phyloP scores from a whole-genome alignment of 1,140 invertebrate genomes.

The Aphidius gifuensis region DNA sequence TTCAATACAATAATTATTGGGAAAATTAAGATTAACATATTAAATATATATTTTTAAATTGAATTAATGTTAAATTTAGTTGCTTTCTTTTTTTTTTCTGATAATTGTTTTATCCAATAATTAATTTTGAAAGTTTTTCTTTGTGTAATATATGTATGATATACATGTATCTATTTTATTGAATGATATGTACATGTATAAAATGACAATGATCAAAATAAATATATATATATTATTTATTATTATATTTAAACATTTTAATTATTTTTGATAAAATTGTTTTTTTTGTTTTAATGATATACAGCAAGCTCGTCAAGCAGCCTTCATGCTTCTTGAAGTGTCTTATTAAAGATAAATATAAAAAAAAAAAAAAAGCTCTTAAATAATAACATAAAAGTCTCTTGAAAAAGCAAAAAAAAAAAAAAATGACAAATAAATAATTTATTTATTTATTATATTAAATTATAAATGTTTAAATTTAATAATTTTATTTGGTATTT shows the following conservation, averaged over 20 bases:
- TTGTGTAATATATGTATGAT: conserved; percentile 27
- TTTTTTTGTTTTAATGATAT: background rate
- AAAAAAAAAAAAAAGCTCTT: background rate
- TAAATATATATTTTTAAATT: too few relatives aligned
- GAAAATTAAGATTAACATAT: background rate
- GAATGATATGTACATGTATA: conserved; percentile 25
- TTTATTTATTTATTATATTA: background rate
- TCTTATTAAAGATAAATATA: conserved; percentile 15
- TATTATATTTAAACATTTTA: too few relatives aligned
- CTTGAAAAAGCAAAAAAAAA: background rate
- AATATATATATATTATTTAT: background rate
- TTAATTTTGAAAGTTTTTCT: conserved; percentile 3
- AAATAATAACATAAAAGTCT: background rate
- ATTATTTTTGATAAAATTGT: too few relatives aligned
- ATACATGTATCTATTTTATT: conserved; percentile 35
- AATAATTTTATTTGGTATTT: too few relatives aligned
- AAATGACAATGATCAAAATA: conserved; percentile 10
- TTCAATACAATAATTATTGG: background rate
- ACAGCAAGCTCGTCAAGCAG: conserved; percentile 15
- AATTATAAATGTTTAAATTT: too few relatives aligned
- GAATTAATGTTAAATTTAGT: background rate
- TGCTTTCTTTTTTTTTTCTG: background rate
- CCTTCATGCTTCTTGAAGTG: conserved; percentile 19
- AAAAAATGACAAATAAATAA: background rate
- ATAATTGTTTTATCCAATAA: background rate